Conservation (phyloP, 2,797 vertebrate species). For the Aphelocoma californica region DNA sequence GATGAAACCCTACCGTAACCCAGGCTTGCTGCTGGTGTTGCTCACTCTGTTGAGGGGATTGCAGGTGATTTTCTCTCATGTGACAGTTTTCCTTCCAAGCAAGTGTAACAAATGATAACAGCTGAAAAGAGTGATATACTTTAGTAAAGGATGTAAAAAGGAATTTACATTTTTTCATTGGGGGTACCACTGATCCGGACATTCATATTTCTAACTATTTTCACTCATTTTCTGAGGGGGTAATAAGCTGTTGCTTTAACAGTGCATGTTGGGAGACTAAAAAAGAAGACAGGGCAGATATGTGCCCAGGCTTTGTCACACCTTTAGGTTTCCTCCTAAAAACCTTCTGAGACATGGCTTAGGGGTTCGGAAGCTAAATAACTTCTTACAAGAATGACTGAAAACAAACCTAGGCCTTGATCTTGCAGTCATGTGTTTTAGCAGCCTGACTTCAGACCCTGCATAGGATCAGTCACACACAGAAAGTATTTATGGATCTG, state of each 20-base stretch:
- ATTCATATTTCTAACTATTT: background rate
- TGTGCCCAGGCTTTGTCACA: background rate
- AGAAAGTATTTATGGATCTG: constrained; percentile 7
- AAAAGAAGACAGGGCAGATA: background rate
- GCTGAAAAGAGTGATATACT: background rate
- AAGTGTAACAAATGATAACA: background rate
- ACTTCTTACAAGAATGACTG: background rate
- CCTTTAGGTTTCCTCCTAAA: background rate
- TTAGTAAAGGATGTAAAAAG: background rate
- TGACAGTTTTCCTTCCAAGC: background rate
- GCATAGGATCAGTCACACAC: background rate
- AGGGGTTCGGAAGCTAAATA: background rate
- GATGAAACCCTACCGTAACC: constrained; percentile 17
- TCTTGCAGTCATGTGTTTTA: background rate
- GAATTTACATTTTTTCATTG: background rate
- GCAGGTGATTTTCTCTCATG: background rate
- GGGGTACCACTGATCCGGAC: background rate
- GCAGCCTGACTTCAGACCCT: background rate
- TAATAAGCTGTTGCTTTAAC: background rate
- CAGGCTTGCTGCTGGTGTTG: background rate
- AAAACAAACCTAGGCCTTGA: background rate
- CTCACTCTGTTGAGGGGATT: background rate
- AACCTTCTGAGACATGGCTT: background rate
- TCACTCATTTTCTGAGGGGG: background rate
- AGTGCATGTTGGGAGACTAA: background rate